Evolutionary conservation across 2,888 invertebrate genomes (phyloP).

Genomic region (Acanthosepion esculentum): DNA sequence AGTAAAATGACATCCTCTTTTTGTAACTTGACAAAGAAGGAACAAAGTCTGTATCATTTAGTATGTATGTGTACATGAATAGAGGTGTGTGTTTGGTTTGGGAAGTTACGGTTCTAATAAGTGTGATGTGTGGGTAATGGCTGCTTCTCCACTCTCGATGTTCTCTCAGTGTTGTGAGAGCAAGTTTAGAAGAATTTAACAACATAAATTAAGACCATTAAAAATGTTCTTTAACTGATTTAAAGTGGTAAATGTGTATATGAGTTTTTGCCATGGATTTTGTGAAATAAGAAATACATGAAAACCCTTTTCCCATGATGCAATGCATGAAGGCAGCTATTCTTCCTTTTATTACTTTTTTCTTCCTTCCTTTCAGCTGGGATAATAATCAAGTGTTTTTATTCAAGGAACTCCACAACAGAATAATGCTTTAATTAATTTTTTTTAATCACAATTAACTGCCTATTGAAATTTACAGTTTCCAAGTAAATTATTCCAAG

Average conservation of each 20-base stretch:
- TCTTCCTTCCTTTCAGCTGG: background rate
- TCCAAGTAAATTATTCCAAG: no score
- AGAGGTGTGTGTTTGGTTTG: background rate
- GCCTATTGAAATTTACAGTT: no score
- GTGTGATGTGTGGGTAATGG: slow-evolving; percentile 4
- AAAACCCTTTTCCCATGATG: background rate
- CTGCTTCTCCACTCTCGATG: background rate
- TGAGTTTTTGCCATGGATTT: background rate
- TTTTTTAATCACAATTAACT: no score
- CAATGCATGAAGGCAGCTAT: background rate
- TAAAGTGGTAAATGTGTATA: background rate
- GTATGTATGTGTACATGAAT: background rate
- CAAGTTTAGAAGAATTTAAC: background rate
- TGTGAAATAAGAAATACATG: background rate
- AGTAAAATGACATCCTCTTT: background rate
- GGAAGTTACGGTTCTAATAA: background rate
- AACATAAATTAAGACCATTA: background rate
- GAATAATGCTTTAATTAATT: no score
- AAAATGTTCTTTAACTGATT: background rate
- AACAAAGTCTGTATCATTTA: background rate
- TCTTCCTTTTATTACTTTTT: background rate
- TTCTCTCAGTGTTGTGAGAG: background rate
- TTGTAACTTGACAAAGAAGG: background rate
- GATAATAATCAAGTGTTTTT: no score
- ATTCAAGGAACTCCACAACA: no score